Evolutionary conservation across 2,888 invertebrate species (phyloP), one percentile per base, ranked within the genome.

Genomic region (Ecliptopera silaceata): DNA sequence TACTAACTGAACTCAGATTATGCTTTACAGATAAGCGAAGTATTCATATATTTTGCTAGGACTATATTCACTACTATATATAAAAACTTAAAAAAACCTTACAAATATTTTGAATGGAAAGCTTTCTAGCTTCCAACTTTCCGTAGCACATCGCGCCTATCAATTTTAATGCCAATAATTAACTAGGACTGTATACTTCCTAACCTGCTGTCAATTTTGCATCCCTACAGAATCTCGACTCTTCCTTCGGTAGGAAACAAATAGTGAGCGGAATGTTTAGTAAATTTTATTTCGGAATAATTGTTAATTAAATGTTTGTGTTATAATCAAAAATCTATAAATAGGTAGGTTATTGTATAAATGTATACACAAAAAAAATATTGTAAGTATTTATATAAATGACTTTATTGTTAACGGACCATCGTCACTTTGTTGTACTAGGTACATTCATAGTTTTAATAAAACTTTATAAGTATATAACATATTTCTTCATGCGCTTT

Each of bases 211-310:
- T 15, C 6, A 15, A 38, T 39, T 17, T 43, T 26, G 34, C 18
- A 44, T 31, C 29, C 51, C 43, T 52, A 38, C 11, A 38, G 51
- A 52, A 52, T 52, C 51, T 52, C 51, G 51, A 42, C 26, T 42
- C 8, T 38, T 49, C 8, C 44, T 49, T 41, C 18, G 18, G 22
- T 51, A 47, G 38, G 39, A 29, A 29, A 17, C 26, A 41, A 6
- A 22, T 26, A 26, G 26, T 26, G 50, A 11, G 15, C 17, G 29
- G 6, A 15, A 53, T 17, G 52, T n/a, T n/a, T n/a, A n/a, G 52
- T 15, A 12, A 44, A 5, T 20, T 42, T 12, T 11, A 10, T 45
- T 17, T 38, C 12, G 12, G 34, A 13, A 26, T 26, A 26, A 12
- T 38, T 47, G 10, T 36, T 13, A n/a, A 5, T 32, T 17, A 31